phyloP scores from a whole-genome alignment of 2,113 vertebrate genomes.

The Channa maculata region DNA sequence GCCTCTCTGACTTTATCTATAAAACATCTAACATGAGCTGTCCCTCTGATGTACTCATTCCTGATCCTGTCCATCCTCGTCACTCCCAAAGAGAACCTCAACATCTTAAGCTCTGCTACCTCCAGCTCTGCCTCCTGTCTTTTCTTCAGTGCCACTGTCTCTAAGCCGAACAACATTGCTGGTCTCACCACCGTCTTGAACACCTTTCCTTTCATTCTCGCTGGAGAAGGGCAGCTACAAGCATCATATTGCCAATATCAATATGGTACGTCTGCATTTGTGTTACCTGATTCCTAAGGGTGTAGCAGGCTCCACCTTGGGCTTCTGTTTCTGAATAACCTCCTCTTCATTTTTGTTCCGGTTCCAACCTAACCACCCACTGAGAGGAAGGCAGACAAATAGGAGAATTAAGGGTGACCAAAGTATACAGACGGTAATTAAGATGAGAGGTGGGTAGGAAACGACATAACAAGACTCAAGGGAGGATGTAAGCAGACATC shows the following conservation, averaged over 20 bases:
- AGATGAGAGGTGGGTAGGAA: neutral
- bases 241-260: neutral
- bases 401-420: neutral
- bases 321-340: conserved; percentile 90
- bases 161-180: no score
- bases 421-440: neutral
- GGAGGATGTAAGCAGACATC: neutral
- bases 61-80: no score
- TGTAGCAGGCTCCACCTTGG: conserved; percentile 95
- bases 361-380: conserved; percentile 98
- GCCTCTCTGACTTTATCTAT: no score
- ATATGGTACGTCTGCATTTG: neutral
- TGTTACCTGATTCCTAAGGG: conserved; percentile 90
- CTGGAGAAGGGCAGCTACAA: neutral
- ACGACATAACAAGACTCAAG: neutral
- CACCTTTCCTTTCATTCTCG: no score
- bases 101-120: no score
- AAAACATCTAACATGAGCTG: no score
- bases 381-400: conserved; percentile 58
- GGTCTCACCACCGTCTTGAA: no score
- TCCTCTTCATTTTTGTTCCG: conserved; percentile 92
- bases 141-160: no score
- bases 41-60: no score
- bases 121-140: no score
- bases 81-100: no score